phyloP scores from a whole-genome alignment of 2,797 vertebrate genomes.

The Rhabdomys pumilio region DNA sequence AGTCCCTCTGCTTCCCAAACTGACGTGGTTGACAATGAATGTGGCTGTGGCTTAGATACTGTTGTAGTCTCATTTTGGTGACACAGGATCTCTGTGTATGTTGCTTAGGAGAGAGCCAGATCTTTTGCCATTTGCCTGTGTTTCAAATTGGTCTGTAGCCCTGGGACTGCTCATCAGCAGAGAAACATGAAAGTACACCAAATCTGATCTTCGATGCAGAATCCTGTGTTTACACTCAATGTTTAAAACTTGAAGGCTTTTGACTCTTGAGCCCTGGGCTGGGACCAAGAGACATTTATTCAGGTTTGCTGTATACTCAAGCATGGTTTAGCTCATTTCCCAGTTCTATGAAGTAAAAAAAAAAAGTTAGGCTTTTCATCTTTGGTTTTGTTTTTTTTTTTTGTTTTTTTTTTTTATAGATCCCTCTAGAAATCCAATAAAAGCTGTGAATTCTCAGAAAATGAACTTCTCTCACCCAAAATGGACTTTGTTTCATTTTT shows the following conservation, averaged over 20 bases:
- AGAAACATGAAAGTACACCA: conserved; percentile 60
- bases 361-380: not conserved
- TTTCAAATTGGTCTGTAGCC: conserved; percentile 47
- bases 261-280: conserved; percentile 44
- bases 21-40: conserved; percentile 49
- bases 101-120: conserved; percentile 79
- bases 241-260: conserved; percentile 73
- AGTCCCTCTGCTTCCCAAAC: conserved; percentile 68
- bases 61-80: conserved; percentile 88
- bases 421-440: conserved; percentile 16
- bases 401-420: conserved; percentile 27
- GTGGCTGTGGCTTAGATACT: conserved; percentile 82
- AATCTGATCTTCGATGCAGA: conserved; percentile 61
- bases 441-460: conserved; percentile 32
- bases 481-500: conserved; percentile 25
- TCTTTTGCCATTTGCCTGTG: not conserved
- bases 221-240: conserved; percentile 53
- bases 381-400: too few species aligned
- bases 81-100: conserved; percentile 86
- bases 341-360: not conserved
- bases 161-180: conserved; percentile 75
- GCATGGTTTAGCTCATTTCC: conserved; percentile 31
- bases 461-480: not conserved
- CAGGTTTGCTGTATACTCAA: not conserved
- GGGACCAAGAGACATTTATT: conserved; percentile 41